Base-by-base conservation (phyloP, 2,888 invertebrate genomes). In the Lapara coniferarum region DNA sequence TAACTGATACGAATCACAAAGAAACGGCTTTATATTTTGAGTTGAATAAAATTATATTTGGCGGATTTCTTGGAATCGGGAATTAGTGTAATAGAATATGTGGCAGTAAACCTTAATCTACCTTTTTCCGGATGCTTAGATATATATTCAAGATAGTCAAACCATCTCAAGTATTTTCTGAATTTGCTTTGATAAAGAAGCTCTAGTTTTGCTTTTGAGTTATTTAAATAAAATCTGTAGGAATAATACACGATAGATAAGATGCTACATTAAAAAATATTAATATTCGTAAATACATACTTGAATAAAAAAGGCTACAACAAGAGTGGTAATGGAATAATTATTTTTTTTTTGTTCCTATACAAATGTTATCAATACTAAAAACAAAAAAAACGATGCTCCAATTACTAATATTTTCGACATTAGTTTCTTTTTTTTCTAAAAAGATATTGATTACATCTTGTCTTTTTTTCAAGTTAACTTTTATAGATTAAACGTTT, bases 401-500 rank as follows among this genome's bases (percentile, higher is more conserved):
- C 46, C 16, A 63, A 63, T 63, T 49, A 63, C 49, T 19, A 46
- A 13, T 13, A 19, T 7, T 14, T 2, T 63, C 10, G 8, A 13
- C 46, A 13, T 44, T 46, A 7, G 12, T 6, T 49, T 19, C 49
- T 49, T 63, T 46, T 16, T 44, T 44, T 49, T 25, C 25, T 2
- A 25, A 25, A 70, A 73, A 71, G 78, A 79, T 84, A 86, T 88
- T 81, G 80, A 85, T 87, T 85, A 84, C 81, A 75, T 77, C 81
- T 74, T 75, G 77, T 74, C 79, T 78, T 72, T 77, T n/a, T 19
- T 19, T 75, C 74, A 75, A 73, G 77, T 79, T 79, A 78, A 73
- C 77, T 79, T 78, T 81, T 80, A 72, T 73, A 85, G 79, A 85
- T 85, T 84, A 82, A 86, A 82, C 76, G 77, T 81, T 84, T 84